These are phyloP conservation scores for Bos taurus DNA, from an alignment of 2,113 vertebrate species.

Conservation along the genomic window ARS-UCD2.0 NC_037328.1:72809501-72810000, in stretches of 20 bases:
- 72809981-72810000: not conserved
- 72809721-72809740: slow-evolving; percentile 83
- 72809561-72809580: slow-evolving; percentile 88
- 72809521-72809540: slow-evolving; percentile 85
- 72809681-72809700: slow-evolving; percentile 93
- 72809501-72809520: slow-evolving; percentile 89
- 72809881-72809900: slow-evolving; percentile 84
- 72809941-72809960: slow-evolving; percentile 76
- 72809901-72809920: slow-evolving; percentile 98
- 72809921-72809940: slow-evolving; percentile 92
- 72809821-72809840: slow-evolving; percentile 85
- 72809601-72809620: slow-evolving; percentile 92
- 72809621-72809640: slow-evolving; percentile 84
- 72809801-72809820: slow-evolving; percentile 88
- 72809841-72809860: slow-evolving; percentile 88
- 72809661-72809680: slow-evolving; percentile 90
- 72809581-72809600: slow-evolving; percentile 87
- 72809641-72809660: slow-evolving; percentile 83
- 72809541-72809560: slow-evolving; percentile 81
- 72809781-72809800: slow-evolving; percentile 91
- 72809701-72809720: slow-evolving; percentile 95
- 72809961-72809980: not conserved
- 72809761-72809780: slow-evolving; percentile 92
- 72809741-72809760: slow-evolving; percentile 85
- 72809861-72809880: slow-evolving; percentile 82